These are phyloP conservation scores for Terebella lapidaria DNA, from an alignment of 2,888 invertebrate species.

Conservation along the genomic window DNA sequence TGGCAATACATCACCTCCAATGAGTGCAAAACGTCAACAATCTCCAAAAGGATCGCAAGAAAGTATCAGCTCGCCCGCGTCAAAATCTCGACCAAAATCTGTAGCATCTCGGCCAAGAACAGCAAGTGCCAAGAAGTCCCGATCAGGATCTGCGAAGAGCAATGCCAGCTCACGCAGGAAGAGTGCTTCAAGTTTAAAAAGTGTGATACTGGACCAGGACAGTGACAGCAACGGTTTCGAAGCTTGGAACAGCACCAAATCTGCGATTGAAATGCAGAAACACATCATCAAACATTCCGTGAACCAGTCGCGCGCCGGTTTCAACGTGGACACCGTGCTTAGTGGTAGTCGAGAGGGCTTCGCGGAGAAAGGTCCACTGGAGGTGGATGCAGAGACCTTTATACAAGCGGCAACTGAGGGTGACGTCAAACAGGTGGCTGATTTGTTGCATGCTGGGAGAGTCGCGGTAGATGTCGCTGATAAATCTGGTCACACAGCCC, in stretches of 20 bases:
- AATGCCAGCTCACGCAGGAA: neutral
- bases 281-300: slow-evolving; percentile 38
- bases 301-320: slow-evolving; percentile 27
- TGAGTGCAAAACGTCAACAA: neutral
- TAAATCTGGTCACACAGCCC: slow-evolving; percentile 41
- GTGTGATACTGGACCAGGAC: neutral
- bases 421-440: slow-evolving; percentile 34
- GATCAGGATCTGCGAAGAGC: neutral
- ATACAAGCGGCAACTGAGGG: slow-evolving; percentile 38
- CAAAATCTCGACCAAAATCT: neutral
- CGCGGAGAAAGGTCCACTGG: slow-evolving; percentile 35
- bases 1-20: neutral
- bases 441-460: slow-evolving; percentile 34
- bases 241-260: slow-evolving; percentile 44
- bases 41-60: neutral
- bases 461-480: slow-evolving; percentile 49
- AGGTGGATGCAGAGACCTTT: slow-evolving; percentile 39
- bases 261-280: slow-evolving; percentile 39
- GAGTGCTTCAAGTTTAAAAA: neutral
- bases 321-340: slow-evolving; percentile 34
- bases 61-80: neutral
- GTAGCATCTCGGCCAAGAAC: neutral
- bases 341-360: slow-evolving; percentile 31
- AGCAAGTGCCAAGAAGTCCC: neutral
- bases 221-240: neutral